Conservation (phyloP, 2,888 invertebrate genomes). For the Hypselothyrea guttata region DNA sequence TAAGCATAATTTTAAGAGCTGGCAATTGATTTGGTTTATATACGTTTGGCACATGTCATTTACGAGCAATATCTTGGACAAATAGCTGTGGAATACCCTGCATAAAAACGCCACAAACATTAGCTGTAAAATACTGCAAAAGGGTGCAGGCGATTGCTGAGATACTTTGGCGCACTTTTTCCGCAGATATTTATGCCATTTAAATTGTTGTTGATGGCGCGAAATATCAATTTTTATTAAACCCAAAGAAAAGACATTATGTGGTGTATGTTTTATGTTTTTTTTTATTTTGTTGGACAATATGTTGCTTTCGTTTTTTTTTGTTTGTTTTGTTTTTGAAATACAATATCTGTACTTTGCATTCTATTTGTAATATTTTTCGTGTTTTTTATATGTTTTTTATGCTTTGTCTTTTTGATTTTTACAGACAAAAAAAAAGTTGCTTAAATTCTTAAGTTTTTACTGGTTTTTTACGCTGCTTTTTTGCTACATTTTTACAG, state of each 20-base stretch:
- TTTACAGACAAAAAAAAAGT: conserved; percentile 56
- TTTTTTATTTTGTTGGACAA: conserved; percentile 62
- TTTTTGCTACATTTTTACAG: conserved; percentile 59
- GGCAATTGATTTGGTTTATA: conserved; percentile 51
- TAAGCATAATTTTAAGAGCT: conserved; percentile 23
- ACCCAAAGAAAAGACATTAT: conserved; percentile 28
- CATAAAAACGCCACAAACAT: conserved; percentile 38
- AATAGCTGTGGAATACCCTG: conserved; percentile 18
- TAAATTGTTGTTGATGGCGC: conserved; percentile 56
- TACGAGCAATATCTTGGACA: conserved; percentile 19
- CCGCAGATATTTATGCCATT: conserved; percentile 52
- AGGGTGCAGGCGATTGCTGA: neutral
- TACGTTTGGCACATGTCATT: conserved; percentile 46
- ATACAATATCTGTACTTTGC: conserved; percentile 59
- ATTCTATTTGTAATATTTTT: conserved; percentile 52
- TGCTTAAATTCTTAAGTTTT: conserved; percentile 34
- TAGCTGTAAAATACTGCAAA: conserved; percentile 18
- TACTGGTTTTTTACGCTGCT: conserved; percentile 2
- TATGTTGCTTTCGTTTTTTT: conserved; percentile 42
- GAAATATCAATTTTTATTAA: conserved; percentile 34
- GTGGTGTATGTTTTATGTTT: conserved; percentile 21
- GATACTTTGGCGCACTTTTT: neutral
- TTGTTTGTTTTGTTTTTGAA: conserved; percentile 43
- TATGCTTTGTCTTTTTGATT: conserved; percentile 20
- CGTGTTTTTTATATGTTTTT: conserved; percentile 36